Conservation (phyloP, 2,888 invertebrate species). For the Deilephila elpenor region DNA sequence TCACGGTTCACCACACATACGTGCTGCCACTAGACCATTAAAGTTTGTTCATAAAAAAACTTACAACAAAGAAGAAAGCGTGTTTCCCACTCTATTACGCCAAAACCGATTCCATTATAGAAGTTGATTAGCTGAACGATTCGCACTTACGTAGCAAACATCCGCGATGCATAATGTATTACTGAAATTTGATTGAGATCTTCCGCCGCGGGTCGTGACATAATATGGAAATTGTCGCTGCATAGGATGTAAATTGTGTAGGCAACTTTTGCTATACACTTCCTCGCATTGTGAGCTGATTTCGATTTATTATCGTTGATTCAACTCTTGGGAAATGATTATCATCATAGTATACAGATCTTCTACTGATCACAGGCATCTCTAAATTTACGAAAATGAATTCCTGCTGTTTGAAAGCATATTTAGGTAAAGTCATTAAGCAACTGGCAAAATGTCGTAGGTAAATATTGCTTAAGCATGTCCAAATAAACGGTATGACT, state of each 20-base stretch:
- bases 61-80: slow-evolving; percentile 10
- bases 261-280: not conserved
- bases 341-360: too few relatives aligned
- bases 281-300: not conserved
- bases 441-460: too few relatives aligned
- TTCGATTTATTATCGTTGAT: not conserved
- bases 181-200: slow-evolving; percentile 15
- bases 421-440: too few relatives aligned
- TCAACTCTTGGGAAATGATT: too few relatives aligned
- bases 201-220: not conserved
- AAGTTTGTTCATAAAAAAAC: not conserved
- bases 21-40: too few relatives aligned
- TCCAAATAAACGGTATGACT: too few relatives aligned
- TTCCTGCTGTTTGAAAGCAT: too few relatives aligned
- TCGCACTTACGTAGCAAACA: not conserved
- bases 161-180: slow-evolving; percentile 20
- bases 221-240: not conserved
- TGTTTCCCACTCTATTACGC: not conserved
- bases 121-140: slow-evolving; percentile 7
- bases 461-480: too few relatives aligned
- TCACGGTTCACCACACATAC: too few relatives aligned
- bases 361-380: too few relatives aligned
- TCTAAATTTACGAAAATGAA: too few relatives aligned
- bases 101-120: slow-evolving; percentile 13
- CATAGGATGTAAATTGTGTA: not conserved